These are phyloP conservation scores for Petaurus breviceps DNA, from an alignment of 2,113 vertebrate species.

Conservation along the genomic window DNA sequence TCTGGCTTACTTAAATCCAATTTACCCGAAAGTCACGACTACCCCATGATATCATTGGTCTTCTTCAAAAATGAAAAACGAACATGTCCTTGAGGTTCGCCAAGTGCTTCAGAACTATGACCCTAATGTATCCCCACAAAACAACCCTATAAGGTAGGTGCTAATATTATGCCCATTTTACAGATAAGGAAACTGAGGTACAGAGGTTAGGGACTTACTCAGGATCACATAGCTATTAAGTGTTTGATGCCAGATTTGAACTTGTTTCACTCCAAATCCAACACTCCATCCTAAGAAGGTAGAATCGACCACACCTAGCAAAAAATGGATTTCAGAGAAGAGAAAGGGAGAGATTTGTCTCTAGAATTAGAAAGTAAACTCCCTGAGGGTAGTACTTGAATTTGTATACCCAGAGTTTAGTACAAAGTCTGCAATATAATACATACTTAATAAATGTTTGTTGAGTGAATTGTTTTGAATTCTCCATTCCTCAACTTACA, in stretches of 20 bases:
- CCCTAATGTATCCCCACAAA: neutral
- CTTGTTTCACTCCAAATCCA: neutral
- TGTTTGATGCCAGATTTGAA: neutral
- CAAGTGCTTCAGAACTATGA: neutral
- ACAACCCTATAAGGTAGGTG: neutral
- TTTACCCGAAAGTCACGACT: neutral
- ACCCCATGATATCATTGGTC: too few relatives aligned
- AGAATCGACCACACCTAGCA: neutral
- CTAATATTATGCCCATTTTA: neutral
- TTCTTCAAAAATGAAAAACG: too few relatives aligned
- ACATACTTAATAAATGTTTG: neutral
- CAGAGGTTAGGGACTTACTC: neutral
- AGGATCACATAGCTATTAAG: neutral
- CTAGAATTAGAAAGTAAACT: neutral
- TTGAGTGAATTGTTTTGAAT: neutral
- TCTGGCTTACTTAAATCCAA: neutral
- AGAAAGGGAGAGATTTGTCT: neutral
- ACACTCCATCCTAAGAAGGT: neutral
- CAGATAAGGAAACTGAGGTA: neutral
- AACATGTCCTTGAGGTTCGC: neutral
- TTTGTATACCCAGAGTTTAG: neutral
- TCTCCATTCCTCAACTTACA: neutral
- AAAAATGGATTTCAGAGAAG: neutral
- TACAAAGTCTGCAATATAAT: neutral
- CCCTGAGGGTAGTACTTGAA: neutral